Evolutionary conservation across 2,113 vertebrate genomes (phyloP), one percentile per base, ranked within the genome.

Genomic region (Vidua chalybeata): DNA sequence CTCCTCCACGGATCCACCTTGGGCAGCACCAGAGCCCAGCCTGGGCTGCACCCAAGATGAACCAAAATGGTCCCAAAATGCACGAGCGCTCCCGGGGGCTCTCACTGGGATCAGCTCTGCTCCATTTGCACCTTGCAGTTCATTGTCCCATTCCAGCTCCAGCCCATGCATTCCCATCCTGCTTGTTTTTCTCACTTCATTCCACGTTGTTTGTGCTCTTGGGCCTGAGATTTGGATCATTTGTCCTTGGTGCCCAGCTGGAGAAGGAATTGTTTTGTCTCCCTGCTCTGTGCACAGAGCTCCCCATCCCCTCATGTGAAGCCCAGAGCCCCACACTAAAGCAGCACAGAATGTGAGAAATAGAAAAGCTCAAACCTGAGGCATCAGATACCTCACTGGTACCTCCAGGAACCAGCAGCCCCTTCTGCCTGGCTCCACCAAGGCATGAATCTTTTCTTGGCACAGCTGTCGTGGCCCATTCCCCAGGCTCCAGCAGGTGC

Each of bases 381-480:
- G 58, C 35, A 37, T 17, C 35, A 61, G 51, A 27, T 14, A 13
- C 55, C 2, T 3, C 71, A 2, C 37, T 15, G 39, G 20, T 2
- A 7, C 10, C 84, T 30, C 39, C 75, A 33, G 48, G 37, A 8
- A 41, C 19, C 56, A 24, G 61, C 88, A 68, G 28, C 58, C 4
- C 1, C n/a, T 55, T 45, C 7, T 24, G 56, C 59, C 69, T 43
- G 30, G 51, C 58, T 67, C 48, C 76, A 39, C 28, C 63, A 43
- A 11, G 56, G 37, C 3, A 0, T 1, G 27, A 45, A 15, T 3
- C 11, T 45, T 27, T 4, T 14, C 74, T 45, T 1, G 1, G 51
- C 63, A 35, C 26, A 35, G 79, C 31, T 30, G 55, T 3, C 0
- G 0, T 56, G 80, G 26, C 51, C 31, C 2, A 0, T 19, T 67